Evolutionary conservation across 2,113 vertebrate genomes (phyloP).

Genomic region (Neofelis nebulosa): DNA sequence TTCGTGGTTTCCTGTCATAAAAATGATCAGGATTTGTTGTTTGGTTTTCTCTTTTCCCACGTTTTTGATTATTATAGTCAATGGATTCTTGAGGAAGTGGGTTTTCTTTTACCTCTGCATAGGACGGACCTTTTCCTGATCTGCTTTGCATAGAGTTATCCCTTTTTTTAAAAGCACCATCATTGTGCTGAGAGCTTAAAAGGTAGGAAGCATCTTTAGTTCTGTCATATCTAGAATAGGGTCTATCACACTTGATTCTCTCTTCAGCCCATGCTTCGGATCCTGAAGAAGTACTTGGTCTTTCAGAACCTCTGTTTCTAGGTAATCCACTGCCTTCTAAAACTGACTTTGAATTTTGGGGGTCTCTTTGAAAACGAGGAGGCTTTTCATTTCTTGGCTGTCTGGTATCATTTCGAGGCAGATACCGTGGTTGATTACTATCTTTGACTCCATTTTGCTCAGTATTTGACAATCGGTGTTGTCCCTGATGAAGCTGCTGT

Average conservation of each 20-base stretch:
- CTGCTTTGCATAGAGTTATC: conserved; percentile 87
- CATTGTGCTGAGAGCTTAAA: conserved; percentile 80
- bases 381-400: conserved; percentile 93
- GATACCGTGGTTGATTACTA: conserved; percentile 85
- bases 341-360: conserved; percentile 89
- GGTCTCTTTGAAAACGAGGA: conserved; percentile 95
- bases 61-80: conserved; percentile 89
- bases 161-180: conserved; percentile 87
- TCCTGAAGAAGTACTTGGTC: conserved; percentile 82
- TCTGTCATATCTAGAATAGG: conserved; percentile 86
- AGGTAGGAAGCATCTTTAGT: conserved; percentile 88
- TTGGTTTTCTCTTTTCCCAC: conserved; percentile 88
- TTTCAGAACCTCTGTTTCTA: conserved; percentile 89
- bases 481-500: conserved; percentile 86
- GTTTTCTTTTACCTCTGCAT: conserved; percentile 86
- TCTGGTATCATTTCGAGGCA: conserved; percentile 89
- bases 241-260: conserved; percentile 85
- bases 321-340: conserved; percentile 85
- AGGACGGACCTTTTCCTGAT: conserved; percentile 81
- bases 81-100: conserved; percentile 81
- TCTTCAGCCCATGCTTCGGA: conserved; percentile 88
- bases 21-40: conserved; percentile 87
- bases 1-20: conserved; percentile 88
- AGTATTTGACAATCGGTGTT: conserved; percentile 83
- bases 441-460: conserved; percentile 91